phyloP scores from a whole-genome alignment of 2,888 invertebrate species.

The Papilio gigon region DNA sequence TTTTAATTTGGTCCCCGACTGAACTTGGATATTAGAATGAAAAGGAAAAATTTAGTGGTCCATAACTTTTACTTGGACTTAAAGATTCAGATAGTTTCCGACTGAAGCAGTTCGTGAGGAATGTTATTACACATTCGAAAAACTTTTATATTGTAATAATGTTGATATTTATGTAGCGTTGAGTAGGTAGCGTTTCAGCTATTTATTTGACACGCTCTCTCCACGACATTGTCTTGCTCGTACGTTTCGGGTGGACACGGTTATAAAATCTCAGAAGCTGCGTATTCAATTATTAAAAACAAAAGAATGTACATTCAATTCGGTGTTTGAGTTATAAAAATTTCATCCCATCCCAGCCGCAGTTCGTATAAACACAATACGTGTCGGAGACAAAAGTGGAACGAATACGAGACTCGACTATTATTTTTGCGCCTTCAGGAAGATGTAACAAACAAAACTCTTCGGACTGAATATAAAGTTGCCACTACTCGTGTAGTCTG shows the following conservation, averaged over 20 bases:
- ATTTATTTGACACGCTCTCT: neutral
- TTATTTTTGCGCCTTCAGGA: conserved; percentile 26
- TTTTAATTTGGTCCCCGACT: neutral
- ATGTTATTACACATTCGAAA: neutral
- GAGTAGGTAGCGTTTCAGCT: neutral
- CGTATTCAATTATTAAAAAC: conserved; percentile 1
- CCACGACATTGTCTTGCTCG: neutral
- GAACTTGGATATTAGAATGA: neutral
- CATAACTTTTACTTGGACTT: conserved; percentile 4
- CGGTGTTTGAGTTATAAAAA: conserved; percentile 25
- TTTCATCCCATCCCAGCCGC: neutral
- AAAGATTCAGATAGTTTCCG: neutral
- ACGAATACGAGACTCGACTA: conserved; percentile 12
- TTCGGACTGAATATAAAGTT: conserved; percentile 31
- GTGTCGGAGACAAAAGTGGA: conserved; percentile 24
- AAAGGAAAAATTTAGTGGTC: neutral
- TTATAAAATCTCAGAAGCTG: neutral
- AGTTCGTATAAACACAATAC: conserved; percentile 19
- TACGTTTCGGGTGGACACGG: too few species aligned
- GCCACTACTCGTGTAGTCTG: neutral
- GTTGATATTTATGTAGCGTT: neutral
- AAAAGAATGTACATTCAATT: neutral
- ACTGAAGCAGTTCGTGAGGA: neutral
- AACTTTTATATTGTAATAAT: neutral
- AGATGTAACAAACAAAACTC: conserved; percentile 22